These are phyloP conservation scores for Oryzias sinensis DNA, from an alignment of 2,797 vertebrate species.

Conservation along the genomic window DNA sequence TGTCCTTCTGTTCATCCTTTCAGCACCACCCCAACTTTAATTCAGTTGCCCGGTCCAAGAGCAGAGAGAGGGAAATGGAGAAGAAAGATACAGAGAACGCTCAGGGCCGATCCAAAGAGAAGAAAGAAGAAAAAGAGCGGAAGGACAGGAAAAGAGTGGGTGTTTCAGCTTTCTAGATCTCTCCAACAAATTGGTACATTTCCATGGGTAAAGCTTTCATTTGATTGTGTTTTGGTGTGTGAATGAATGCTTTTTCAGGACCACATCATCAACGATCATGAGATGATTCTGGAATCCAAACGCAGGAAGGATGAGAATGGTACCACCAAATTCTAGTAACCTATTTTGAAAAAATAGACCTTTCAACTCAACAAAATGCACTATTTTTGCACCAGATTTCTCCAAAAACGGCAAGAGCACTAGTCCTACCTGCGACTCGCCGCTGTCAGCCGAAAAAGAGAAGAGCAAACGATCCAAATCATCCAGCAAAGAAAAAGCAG, in stretches of 20 bases:
- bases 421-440: slow-evolving; percentile 90
- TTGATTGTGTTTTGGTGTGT: too few relatives aligned
- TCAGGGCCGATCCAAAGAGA: slow-evolving; percentile 93
- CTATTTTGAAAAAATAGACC: not conserved
- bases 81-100: slow-evolving; percentile 95
- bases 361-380: not conserved
- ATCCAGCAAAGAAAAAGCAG: slow-evolving; percentile 91
- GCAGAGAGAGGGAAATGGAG: slow-evolving; percentile 95
- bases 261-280: slow-evolving; percentile 84
- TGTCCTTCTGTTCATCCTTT: slow-evolving; percentile 63
- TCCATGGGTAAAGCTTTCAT: not conserved
- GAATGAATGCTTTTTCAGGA: slow-evolving; percentile 78
- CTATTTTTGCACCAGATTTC: slow-evolving; percentile 75
- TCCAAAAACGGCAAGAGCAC: slow-evolving; percentile 93
- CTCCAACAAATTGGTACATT: not conserved
- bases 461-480: slow-evolving; percentile 92
- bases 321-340: slow-evolving; percentile 76
- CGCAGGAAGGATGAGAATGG: slow-evolving; percentile 94
- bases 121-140: slow-evolving; percentile 91
- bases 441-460: slow-evolving; percentile 84
- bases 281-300: slow-evolving; percentile 87
- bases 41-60: slow-evolving; percentile 91
- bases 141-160: slow-evolving; percentile 95
- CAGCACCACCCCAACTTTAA: slow-evolving; percentile 95
- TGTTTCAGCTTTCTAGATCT: slow-evolving; percentile 23